Evolutionary conservation across 2,113 vertebrate genomes (phyloP).

Genomic region (Empidonax traillii): DNA sequence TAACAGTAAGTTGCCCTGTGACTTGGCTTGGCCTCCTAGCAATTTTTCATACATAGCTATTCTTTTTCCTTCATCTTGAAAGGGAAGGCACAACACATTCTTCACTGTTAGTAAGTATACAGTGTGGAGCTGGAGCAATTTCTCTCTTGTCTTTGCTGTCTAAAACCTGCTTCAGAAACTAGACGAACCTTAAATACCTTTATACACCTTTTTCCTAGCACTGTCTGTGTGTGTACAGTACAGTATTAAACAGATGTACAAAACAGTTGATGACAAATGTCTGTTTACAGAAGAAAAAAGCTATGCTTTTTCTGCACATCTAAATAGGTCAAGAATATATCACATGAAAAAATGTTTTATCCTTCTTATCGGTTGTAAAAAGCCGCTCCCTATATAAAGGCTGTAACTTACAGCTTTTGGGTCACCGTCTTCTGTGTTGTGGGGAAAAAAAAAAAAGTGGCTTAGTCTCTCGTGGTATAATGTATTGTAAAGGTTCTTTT

Average conservation of each 20-base stretch:
- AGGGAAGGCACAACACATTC: not conserved
- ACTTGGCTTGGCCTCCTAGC: not conserved
- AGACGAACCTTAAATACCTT: not conserved
- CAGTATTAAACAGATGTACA: not conserved
- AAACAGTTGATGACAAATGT: not conserved
- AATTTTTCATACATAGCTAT: not conserved
- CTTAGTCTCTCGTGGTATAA: not conserved
- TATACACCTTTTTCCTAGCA: not conserved
- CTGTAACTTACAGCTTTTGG: not conserved
- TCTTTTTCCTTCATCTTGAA: not conserved
- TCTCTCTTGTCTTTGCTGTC: not conserved
- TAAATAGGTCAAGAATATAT: not conserved
- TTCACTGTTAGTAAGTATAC: not conserved
- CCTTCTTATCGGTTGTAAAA: not conserved
- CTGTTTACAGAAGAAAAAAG: not conserved
- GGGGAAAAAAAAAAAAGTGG: not conserved
- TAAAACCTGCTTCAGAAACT: not conserved
- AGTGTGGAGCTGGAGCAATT: not conserved
- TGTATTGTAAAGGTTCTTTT: not conserved
- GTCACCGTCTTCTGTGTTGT: not conserved
- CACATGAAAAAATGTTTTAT: not conserved
- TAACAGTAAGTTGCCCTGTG: not conserved
- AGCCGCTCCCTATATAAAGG: not conserved
- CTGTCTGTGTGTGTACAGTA: not conserved
- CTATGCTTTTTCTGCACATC: not conserved